Evolutionary conservation across 1,140 invertebrate genomes (phyloP).

Genomic region (Agrypnia vestita): DNA sequence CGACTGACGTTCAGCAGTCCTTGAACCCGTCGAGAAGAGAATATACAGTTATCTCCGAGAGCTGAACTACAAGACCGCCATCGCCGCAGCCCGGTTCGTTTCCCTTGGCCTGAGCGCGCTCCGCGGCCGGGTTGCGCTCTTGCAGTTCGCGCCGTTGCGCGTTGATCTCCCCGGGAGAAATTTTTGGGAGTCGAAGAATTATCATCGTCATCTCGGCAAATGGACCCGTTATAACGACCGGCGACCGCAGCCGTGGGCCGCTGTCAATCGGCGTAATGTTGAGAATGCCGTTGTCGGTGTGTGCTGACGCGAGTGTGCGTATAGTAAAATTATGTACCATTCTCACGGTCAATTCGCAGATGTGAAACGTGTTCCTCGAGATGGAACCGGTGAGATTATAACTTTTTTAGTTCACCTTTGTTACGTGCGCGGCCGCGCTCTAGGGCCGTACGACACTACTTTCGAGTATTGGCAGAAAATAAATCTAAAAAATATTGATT

Average conservation of each 20-base stretch:
- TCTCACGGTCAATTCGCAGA: slow-evolving; percentile 14
- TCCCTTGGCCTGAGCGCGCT: too few species aligned
- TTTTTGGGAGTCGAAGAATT: slow-evolving; percentile 22
- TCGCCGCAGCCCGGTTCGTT: too few species aligned
- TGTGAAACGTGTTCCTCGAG: slow-evolving; percentile 7
- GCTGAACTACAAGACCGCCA: neutral
- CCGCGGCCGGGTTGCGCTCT: neutral
- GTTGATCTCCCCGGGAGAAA: neutral
- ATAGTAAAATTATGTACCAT: neutral
- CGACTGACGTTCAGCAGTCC: neutral
- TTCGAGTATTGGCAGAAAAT: too few species aligned
- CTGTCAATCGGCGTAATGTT: neutral
- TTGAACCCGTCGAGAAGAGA: neutral
- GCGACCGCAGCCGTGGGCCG: neutral
- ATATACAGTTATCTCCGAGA: neutral
- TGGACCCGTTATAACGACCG: slow-evolving; percentile 18
- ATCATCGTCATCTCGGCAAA: neutral
- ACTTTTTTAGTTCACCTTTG: too few species aligned
- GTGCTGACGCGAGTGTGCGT: neutral
- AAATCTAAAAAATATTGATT: too few species aligned
- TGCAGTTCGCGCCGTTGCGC: neutral
- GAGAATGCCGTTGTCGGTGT: neutral
- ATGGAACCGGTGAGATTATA: neutral
- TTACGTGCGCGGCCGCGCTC: too few species aligned
- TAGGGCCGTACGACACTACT: too few species aligned